A percentile compares a stretch with the other conserved stretches of the same genome.
Evolutionary conservation across 1,140 invertebrate genomes (phyloP).

Genomic region (Euura lappo): DNA sequence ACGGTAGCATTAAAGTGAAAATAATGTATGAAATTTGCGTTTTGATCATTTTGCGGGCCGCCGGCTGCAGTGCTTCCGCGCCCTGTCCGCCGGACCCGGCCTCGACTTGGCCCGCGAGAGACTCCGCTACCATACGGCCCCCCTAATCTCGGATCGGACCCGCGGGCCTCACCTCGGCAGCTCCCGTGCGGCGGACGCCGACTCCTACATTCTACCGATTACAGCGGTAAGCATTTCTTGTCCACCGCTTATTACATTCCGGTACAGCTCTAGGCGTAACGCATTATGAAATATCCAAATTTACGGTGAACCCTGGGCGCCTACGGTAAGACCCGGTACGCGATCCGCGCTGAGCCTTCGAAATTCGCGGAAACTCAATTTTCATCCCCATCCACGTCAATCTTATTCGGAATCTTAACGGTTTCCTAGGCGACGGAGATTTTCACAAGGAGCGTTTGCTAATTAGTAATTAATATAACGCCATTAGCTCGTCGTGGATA

Average conservation of each 20-base stretch:
- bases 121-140: not conserved
- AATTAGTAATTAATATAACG: not conserved
- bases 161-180: not conserved
- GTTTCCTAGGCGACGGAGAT: not conserved
- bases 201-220: not conserved
- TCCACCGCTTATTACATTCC: not conserved
- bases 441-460: not conserved
- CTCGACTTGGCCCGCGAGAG: not conserved
- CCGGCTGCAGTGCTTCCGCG: conserved; percentile 51
- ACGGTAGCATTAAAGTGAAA: conserved; percentile 60
- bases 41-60: conserved; percentile 58
- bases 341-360: not conserved
- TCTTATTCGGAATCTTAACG: too few relatives aligned
- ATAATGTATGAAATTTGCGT: conserved; percentile 59
- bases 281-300: too few relatives aligned
- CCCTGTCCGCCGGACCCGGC: conserved; percentile 8
- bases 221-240: too few relatives aligned
- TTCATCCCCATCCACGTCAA: too few relatives aligned
- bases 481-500: not conserved
- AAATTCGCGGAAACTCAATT: not conserved
- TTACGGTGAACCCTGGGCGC: too few relatives aligned
- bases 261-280: not conserved
- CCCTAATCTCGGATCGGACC: conserved; percentile 6
- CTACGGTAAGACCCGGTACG: not conserved
- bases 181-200: not conserved